Percentiles rank a stretch among this genome's conserved stretches.
Evolutionary conservation across 1,140 invertebrate species (phyloP).

Genomic region (Temnothorax longispinosus): DNA sequence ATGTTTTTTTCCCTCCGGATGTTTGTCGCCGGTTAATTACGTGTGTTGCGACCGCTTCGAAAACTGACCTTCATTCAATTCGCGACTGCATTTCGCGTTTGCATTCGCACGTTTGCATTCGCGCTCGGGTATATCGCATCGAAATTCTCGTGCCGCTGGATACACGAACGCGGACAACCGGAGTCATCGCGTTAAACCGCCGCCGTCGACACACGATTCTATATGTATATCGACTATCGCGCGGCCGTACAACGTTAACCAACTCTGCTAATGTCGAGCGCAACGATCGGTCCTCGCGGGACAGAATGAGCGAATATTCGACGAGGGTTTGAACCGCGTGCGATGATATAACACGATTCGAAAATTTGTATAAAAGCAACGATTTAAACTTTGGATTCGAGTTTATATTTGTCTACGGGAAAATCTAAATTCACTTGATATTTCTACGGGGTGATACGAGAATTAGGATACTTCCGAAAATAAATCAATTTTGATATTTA

Average conservation of each 20-base stretch:
- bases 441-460: neutral
- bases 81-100: conserved; percentile 14
- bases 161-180: conserved; percentile 19
- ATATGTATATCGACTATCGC: neutral
- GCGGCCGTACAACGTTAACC: conserved; percentile 20
- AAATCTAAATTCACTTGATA: neutral
- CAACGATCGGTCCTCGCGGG: neutral
- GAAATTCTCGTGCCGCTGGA: conserved; percentile 51
- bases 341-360: neutral
- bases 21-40: conserved; percentile 13
- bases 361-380: neutral
- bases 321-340: neutral
- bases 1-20: neutral
- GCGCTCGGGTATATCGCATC: conserved; percentile 3
- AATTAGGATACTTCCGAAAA: neutral
- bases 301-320: conserved; percentile 31
- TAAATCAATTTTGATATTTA: neutral
- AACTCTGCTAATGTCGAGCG: conserved; percentile 20
- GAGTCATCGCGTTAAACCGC: conserved; percentile 48
- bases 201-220: conserved; percentile 45
- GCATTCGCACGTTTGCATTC: conserved; percentile 14
- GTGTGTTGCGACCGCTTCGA: neutral
- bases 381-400: neutral
- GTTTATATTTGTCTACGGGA: neutral
- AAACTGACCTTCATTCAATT: conserved; percentile 53